Evolutionary conservation across 1,140 invertebrate species (phyloP), one percentile per base, ranked within the genome.

Genomic region (Magallana ariakensis): DNA sequence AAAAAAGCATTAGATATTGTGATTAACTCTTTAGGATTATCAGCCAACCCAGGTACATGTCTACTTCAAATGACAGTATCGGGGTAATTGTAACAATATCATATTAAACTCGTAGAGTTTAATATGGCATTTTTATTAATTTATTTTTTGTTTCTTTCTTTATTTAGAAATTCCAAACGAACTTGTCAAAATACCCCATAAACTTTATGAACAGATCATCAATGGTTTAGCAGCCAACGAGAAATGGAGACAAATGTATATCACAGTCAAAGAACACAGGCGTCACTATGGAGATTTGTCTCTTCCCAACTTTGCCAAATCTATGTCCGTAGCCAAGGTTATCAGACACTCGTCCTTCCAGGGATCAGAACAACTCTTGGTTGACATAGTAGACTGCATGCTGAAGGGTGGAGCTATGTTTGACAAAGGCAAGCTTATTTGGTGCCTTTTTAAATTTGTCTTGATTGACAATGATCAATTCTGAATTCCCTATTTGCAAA

Each of bases 201-300:
- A 89, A 11, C 58, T 89, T 15, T 90, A 88, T 46, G 54, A 89
- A 11, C 80, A 85, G 13, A 89, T 92, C 0, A 70, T 92, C 10
- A 85, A 90, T 19, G 82, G 60, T 19, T 84, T 92, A 10, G 90
- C 91, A 3, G 55, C 70, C 2, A 82, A 66, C 22, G 87, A 89
- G 54, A 89, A 89, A 19, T 93, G 92, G 92, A 60, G 86, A 62
- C 91, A 92, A 83, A 33, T 92, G 58, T 87, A 92, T 60, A 87
- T 84, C 58, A 62, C 90, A 33, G 89, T 92, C 9, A 22, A 85
- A 86, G 84, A 91, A 90, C 58, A 91, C 85, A 80, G 70, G 57
- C 15, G 53, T 75, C 19, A 90, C 55, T 83, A 85, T 75, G 88
- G 88, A 11, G 66, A 57, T 19, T 86, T 75, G 86, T 89, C 16